These are phyloP conservation scores for Echinarachnius parma DNA, from an alignment of 53 echinoderm and acorn worm genomes.

Conservation along the genomic window DNA sequence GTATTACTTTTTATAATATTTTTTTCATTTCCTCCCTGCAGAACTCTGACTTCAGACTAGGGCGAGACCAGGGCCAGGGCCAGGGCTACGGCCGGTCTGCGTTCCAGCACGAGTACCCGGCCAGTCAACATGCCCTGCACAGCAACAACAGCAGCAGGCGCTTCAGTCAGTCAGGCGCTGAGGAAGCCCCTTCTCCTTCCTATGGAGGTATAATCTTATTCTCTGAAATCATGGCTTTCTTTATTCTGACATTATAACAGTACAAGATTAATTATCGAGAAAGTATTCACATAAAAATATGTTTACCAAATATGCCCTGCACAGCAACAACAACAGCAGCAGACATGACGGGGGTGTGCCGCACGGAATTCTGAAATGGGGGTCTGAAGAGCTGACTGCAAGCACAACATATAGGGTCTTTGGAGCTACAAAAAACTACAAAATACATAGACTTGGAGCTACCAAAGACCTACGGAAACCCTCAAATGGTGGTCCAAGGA, in stretches of 20 bases:
- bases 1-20: background rate
- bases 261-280: too few relatives aligned
- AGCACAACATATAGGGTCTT: too few relatives aligned
- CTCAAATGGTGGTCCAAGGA: too few relatives aligned
- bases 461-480: too few relatives aligned
- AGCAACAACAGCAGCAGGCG: slow-evolving; percentile 23
- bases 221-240: background rate
- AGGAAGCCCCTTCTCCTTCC: slow-evolving; percentile 20
- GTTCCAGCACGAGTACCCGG: slow-evolving; percentile 38
- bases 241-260: too few relatives aligned
- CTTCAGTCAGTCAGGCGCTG: slow-evolving; percentile 30
- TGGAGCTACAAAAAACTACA: too few relatives aligned
- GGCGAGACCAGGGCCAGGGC: slow-evolving; percentile 25
- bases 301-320: slow-evolving; percentile 38
- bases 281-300: too few relatives aligned
- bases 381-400: too few relatives aligned
- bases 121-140: slow-evolving; percentile 41
- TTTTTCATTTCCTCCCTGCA: background rate
- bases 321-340: slow-evolving; percentile 16
- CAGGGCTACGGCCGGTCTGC: slow-evolving; percentile 23
- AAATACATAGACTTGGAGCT: too few relatives aligned
- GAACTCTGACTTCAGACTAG: slow-evolving; percentile 34
- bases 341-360: too few relatives aligned
- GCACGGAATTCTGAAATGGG: too few relatives aligned
- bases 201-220: slow-evolving; percentile 20